Evolutionary conservation across 2,797 vertebrate genomes (phyloP).

Genomic region (Syngnathus acus): DNA sequence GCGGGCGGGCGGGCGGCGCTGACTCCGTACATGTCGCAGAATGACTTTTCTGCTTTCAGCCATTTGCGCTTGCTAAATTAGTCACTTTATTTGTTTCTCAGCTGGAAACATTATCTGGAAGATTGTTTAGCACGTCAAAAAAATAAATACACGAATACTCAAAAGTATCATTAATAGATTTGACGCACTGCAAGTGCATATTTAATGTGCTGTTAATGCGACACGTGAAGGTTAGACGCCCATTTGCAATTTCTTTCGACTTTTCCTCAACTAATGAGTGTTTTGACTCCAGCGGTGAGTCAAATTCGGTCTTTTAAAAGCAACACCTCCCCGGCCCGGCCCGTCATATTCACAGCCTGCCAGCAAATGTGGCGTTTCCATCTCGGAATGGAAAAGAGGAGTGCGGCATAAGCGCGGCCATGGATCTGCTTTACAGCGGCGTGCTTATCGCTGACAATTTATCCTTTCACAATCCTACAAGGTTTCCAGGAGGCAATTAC

Average conservation of each 20-base stretch:
- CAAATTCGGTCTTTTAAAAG: constrained; percentile 37
- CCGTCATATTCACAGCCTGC: constrained; percentile 47
- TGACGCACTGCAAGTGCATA: constrained; percentile 13
- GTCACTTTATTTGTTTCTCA: constrained; percentile 2
- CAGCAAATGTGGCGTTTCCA: constrained; percentile 36
- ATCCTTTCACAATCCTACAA: constrained; percentile 32
- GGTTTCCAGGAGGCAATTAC: constrained; percentile 45
- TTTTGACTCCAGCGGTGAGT: constrained; percentile 43
- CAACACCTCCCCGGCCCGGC: constrained; percentile 32
- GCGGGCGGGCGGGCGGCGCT: constrained; percentile 22
- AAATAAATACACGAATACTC: no score
- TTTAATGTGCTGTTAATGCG: constrained; percentile 40
- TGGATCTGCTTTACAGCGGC: constrained; percentile 24
- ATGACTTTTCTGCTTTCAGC: constrained; percentile 15
- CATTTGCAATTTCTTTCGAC: constrained; percentile 30
- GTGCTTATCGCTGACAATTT: constrained; percentile 34
- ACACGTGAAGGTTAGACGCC: constrained; percentile 11
- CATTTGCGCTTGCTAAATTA: constrained; percentile 6
- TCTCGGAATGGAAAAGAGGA: constrained; percentile 43
- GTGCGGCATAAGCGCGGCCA: constrained; percentile 14
- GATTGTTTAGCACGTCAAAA: neutral
- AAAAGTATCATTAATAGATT: neutral
- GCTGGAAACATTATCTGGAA: neutral
- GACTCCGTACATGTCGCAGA: constrained; percentile 11
- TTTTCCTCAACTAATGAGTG: constrained; percentile 28